A percentile compares a stretch with the other conserved stretches of the same genome.
phyloP scores from a whole-genome alignment of 1,140 invertebrate species.

The Teleogryllus occipitalis region DNA sequence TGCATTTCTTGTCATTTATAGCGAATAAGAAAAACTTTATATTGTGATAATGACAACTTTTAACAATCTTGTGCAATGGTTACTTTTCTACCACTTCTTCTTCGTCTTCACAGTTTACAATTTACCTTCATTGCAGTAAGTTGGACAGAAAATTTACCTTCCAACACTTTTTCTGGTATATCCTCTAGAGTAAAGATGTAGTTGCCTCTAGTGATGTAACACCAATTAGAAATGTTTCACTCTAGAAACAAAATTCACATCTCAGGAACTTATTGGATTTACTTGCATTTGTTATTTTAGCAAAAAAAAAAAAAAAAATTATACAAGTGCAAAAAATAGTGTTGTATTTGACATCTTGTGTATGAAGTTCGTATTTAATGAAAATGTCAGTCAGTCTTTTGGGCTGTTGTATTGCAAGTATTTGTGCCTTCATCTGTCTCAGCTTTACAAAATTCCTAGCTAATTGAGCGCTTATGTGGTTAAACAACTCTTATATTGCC shows the following conservation, averaged over 20 bases:
- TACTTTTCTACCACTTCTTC: constrained; percentile 4
- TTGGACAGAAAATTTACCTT: not conserved
- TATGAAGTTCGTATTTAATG: not conserved
- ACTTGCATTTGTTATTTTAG: not conserved
- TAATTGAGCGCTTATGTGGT: not conserved
- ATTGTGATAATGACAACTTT: constrained; percentile 5
- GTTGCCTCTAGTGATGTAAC: constrained; percentile 1
- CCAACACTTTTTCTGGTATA: not conserved
- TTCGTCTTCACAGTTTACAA: not conserved
- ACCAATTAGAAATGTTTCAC: not conserved
- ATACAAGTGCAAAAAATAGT: not conserved
- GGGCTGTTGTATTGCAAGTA: not conserved
- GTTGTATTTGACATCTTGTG: not conserved
- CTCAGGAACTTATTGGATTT: not conserved
- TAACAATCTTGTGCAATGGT: not conserved
- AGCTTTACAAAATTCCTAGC: not conserved
- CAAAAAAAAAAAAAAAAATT: not conserved
- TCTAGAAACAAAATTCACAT: constrained; percentile 1
- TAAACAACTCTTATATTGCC: not conserved
- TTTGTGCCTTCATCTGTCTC: constrained; percentile 3
- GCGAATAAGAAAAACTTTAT: not conserved
- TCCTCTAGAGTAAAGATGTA: not conserved
- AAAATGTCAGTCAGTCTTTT: not conserved
- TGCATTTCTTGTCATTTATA: not conserved
- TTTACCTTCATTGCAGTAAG: not conserved